Base-by-base conservation (phyloP, 2,113 vertebrate species). In the Cebidichthys violaceus region DNA sequence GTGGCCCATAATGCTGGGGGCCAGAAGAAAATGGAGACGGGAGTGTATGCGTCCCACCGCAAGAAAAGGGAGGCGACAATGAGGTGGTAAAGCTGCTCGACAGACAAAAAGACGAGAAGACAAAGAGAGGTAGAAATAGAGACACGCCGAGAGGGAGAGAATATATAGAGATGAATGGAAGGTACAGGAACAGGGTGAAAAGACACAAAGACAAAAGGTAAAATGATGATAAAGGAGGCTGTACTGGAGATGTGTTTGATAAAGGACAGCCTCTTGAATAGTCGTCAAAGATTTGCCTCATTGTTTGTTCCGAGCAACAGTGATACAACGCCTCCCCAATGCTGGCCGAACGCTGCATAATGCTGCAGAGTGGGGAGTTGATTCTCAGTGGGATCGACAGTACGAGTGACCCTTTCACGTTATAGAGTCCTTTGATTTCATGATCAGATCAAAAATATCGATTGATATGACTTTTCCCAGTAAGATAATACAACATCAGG, bases 1-100 rank as follows among this genome's bases (percentile, higher is more conserved):
- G 70, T 66, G 67, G 73, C 81, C 50, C 45, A 17, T 87, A 88
- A 84, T 79, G 85, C 83, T 77, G 71, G 60, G 65, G 89, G 67
- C 78, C 68, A 18, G 39, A 70, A 61, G 24, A 83, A 68, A 73
- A 79, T 62, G 72, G 59, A 82, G 66, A 47, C 1, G 45, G 52
- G 70, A 81, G 68, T 72, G 73, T 76, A 78, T 73, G 77, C 35
- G 64, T 86, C 66, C 59, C 24, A 6, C 4, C 66, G 37, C 66
- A 84, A 68, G 29, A 61, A 82, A 84, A 74, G 66, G 9, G n/a
- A 75, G 27, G 61, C 15, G 67, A 86, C 81, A 82, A 79, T 82
- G n/a, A 29, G 33, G 27, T 1, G 31, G 62, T 24, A 57, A 83
- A 82, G 79, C 79, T 62, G 76, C 79, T 86, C 47, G 2, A 39